A percentile compares a stretch with the other conserved stretches of the same genome.
Conservation (phyloP, 2,888 invertebrate species). For the Electrophaes corylata region DNA sequence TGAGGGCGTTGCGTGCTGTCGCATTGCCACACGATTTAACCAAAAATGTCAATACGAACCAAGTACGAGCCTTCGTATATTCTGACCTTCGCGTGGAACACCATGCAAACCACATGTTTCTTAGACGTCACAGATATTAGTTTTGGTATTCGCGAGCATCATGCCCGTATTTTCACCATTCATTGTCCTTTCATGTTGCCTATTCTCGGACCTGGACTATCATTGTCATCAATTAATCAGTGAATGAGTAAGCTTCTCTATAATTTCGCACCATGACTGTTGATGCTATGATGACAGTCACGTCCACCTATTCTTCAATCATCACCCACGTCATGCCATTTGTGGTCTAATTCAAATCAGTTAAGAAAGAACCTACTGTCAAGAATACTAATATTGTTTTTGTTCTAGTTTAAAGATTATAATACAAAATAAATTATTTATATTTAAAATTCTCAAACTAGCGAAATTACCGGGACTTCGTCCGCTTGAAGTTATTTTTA, state of each 20-base stretch:
- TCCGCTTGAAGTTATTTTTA: too few species aligned
- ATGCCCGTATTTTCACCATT: conserved; percentile 16
- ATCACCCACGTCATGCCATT: conserved; percentile 33
- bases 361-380: too few species aligned
- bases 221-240: conserved; percentile 17
- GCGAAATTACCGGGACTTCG: too few species aligned
- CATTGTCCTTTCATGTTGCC: conserved; percentile 20
- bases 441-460: too few species aligned
- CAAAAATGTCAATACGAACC: too few species aligned
- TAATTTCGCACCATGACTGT: conserved; percentile 9
- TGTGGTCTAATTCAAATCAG: conserved; percentile 51
- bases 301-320: conserved; percentile 24
- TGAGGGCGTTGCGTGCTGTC: too few species aligned
- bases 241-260: conserved; percentile 18
- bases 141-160: conserved; percentile 18
- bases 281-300: conserved; percentile 22
- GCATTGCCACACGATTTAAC: too few species aligned
- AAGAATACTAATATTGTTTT: too few species aligned
- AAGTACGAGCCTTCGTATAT: too few species aligned
- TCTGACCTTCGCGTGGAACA: conserved; percentile 1
- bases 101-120: not conserved
- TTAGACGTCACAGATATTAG: conserved; percentile 8
- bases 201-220: conserved; percentile 18
- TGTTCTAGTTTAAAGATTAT: too few species aligned
- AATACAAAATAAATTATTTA: too few species aligned